Evolutionary conservation across 2,888 invertebrate species (phyloP).

Genomic region (Pseudoips prasinana): DNA sequence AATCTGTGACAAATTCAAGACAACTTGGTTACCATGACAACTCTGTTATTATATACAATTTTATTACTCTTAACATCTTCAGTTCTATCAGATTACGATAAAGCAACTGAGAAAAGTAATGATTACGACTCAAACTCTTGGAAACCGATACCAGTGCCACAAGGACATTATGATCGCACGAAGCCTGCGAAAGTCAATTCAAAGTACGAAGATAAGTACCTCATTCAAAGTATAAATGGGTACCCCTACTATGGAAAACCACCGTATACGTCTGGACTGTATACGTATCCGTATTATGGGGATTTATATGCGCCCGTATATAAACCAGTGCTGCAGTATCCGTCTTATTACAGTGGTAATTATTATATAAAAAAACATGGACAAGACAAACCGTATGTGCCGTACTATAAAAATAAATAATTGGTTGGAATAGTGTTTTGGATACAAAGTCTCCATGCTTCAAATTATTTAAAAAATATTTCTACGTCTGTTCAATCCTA

Average conservation of each 20-base stretch:
- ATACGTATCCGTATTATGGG: conserved; percentile 47
- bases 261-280: conserved; percentile 38
- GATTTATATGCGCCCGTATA: conserved; percentile 27
- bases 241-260: conserved; percentile 36
- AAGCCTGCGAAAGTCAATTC: conserved; percentile 42
- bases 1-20: too few species aligned
- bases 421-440: too few species aligned
- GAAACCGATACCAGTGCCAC: conserved; percentile 36
- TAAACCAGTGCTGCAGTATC: conserved; percentile 32
- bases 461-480: too few species aligned
- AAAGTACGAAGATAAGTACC: conserved; percentile 45
- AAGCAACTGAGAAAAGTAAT: conserved; percentile 9
- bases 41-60: too few species aligned
- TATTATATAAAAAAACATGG: conserved; percentile 41
- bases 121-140: conserved; percentile 32
- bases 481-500: too few species aligned
- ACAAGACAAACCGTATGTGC: conserved; percentile 37
- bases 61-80: too few species aligned
- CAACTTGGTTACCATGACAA: too few species aligned
- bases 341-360: conserved; percentile 25
- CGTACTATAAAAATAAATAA: conserved; percentile 25
- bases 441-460: too few species aligned
- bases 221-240: conserved; percentile 24
- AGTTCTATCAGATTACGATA: conserved; percentile 10
- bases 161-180: conserved; percentile 35